phyloP scores from a whole-genome alignment of 2,113 vertebrate species.

The Pipa parva region DNA sequence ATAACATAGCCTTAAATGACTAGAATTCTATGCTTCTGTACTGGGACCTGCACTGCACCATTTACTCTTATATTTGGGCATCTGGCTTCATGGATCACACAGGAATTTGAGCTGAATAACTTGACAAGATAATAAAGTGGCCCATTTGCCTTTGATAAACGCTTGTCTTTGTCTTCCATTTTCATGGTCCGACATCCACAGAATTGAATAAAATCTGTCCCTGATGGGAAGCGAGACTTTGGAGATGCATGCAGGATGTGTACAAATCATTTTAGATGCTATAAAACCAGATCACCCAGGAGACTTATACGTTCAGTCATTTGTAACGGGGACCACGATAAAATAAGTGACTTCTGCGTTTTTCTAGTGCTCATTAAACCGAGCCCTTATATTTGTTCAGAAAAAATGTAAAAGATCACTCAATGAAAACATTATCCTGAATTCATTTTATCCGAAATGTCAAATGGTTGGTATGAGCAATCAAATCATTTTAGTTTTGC shows the following conservation, averaged over 20 bases:
- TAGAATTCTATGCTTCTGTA: no score
- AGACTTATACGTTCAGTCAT: background rate
- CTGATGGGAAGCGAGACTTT: slow-evolving; percentile 22
- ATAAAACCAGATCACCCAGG: background rate
- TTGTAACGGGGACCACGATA: background rate
- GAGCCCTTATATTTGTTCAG: no score
- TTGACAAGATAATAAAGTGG: slow-evolving; percentile 14
- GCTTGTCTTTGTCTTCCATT: slow-evolving; percentile 35
- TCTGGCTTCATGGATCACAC: background rate
- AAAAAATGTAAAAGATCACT: no score
- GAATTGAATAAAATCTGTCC: slow-evolving; percentile 33
- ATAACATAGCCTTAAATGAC: no score
- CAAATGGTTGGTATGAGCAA: no score
- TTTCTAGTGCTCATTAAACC: no score
- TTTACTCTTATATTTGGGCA: no score
- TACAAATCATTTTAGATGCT: background rate
- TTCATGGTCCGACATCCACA: slow-evolving; percentile 25
- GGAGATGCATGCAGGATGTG: background rate
- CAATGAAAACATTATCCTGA: no score
- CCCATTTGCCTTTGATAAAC: slow-evolving; percentile 12
- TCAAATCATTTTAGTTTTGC: no score
- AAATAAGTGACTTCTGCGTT: no score
- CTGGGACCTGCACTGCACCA: no score
- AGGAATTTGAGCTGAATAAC: slow-evolving; percentile 16
- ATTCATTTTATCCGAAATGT: no score